These are phyloP conservation scores for Eidolon dupreanum DNA, from an alignment of 2,797 vertebrate species.

Conservation along the genomic window DNA sequence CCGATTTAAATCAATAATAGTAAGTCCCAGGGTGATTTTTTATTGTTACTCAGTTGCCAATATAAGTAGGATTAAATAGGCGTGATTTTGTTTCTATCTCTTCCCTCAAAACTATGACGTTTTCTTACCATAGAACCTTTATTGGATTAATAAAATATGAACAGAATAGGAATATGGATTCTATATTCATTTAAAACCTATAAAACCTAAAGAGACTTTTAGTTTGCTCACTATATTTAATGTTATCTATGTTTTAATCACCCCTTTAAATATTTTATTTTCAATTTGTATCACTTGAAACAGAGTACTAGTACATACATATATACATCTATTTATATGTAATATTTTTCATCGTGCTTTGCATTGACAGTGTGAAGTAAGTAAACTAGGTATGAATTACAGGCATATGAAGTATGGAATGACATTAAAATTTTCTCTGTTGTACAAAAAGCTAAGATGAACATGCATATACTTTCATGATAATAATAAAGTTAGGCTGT, in stretches of 20 bases:
- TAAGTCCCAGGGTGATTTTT: neutral
- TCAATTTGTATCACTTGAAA: neutral
- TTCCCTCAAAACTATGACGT: neutral
- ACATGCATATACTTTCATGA: neutral
- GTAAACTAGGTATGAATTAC: neutral
- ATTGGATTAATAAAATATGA: neutral
- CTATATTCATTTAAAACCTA: neutral
- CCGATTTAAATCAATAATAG: slow-evolving; percentile 14
- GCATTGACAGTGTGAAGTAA: neutral
- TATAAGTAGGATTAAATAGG: neutral
- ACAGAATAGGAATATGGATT: neutral
- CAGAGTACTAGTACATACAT: neutral
- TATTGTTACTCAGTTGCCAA: slow-evolving; percentile 22
- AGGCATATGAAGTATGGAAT: neutral
- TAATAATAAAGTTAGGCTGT: neutral
- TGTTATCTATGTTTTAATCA: neutral
- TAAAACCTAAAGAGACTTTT: neutral
- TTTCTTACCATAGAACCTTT: neutral
- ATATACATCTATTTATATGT: neutral
- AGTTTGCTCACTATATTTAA: neutral
- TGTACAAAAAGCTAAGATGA: neutral
- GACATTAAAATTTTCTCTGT: neutral
- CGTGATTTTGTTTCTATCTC: neutral
- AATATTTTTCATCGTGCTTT: neutral
- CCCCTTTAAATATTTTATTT: neutral